These are phyloP conservation scores for Acrobasis repandana DNA, from an alignment of 2,888 invertebrate species.

Conservation along the genomic window DNA sequence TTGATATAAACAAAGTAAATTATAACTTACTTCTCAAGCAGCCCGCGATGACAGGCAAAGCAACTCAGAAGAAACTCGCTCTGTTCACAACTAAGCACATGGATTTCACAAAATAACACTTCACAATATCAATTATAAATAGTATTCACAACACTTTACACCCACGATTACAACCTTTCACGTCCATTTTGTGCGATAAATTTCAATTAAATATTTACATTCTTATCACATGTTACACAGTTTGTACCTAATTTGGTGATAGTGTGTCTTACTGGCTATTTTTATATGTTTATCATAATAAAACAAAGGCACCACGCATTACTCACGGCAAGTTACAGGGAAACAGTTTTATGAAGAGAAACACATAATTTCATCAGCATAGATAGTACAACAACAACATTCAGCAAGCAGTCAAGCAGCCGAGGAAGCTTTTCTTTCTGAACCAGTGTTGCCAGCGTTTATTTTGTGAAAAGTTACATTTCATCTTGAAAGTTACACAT, in stretches of 20 bases:
- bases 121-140: constrained; percentile 38
- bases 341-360: neutral
- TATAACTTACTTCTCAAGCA: constrained; percentile 27
- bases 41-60: constrained; percentile 3
- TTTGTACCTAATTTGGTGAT: constrained; percentile 18
- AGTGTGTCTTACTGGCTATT: neutral
- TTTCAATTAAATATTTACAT: constrained; percentile 69
- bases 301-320: constrained; percentile 46
- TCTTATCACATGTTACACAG: constrained; percentile 64
- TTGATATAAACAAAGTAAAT: neutral
- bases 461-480: neutral
- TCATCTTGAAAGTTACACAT: neutral
- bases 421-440: constrained; percentile 21
- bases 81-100: constrained; percentile 25
- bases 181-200: constrained; percentile 69
- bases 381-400: constrained; percentile 34
- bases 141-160: constrained; percentile 58
- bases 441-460: neutral
- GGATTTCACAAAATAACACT: constrained; percentile 27
- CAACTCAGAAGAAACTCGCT: neutral
- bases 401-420: constrained; percentile 1
- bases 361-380: constrained; percentile 24
- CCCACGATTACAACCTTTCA: constrained; percentile 62
- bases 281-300: constrained; percentile 41
- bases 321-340: constrained; percentile 45